Percentiles rank a stretch among this genome's conserved stretches.
Conservation (phyloP, 2,888 invertebrate genomes). For the Elegia similella region DNA sequence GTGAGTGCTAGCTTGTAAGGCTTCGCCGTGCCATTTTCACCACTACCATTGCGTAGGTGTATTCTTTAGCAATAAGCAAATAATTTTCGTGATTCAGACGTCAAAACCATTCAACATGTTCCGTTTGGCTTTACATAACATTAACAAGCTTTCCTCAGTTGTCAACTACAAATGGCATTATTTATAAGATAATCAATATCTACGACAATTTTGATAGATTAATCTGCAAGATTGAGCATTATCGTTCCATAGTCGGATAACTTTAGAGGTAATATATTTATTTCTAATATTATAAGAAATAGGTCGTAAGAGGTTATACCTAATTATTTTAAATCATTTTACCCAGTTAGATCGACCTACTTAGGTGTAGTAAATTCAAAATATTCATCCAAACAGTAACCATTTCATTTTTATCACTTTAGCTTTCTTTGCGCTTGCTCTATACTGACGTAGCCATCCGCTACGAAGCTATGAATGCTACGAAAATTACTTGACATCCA, state of each 20-base stretch:
- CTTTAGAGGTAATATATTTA: no score
- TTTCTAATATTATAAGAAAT: no score
- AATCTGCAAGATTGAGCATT: no score
- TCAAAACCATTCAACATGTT: neutral
- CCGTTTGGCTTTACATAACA: neutral
- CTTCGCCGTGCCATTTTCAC: conserved; percentile 70
- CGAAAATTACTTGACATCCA: neutral
- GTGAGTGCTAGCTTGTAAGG: conserved; percentile 78
- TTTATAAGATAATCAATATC: neutral
- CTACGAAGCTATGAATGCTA: neutral
- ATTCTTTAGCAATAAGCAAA: conserved; percentile 39
- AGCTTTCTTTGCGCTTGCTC: neutral
- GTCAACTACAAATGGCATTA: neutral
- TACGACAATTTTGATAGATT: neutral
- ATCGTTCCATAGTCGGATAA: no score
- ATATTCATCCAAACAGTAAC: no score
- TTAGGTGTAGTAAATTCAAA: no score
- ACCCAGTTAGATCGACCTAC: no score
- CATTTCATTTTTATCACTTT: no score
- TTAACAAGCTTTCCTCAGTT: neutral
- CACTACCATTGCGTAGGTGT: conserved; percentile 49
- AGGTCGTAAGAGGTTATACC: no score
- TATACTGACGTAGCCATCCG: neutral
- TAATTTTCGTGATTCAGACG: neutral
- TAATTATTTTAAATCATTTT: no score